phyloP scores from a whole-genome alignment of 2,888 invertebrate genomes.

The Strigamia maritima region DNA sequence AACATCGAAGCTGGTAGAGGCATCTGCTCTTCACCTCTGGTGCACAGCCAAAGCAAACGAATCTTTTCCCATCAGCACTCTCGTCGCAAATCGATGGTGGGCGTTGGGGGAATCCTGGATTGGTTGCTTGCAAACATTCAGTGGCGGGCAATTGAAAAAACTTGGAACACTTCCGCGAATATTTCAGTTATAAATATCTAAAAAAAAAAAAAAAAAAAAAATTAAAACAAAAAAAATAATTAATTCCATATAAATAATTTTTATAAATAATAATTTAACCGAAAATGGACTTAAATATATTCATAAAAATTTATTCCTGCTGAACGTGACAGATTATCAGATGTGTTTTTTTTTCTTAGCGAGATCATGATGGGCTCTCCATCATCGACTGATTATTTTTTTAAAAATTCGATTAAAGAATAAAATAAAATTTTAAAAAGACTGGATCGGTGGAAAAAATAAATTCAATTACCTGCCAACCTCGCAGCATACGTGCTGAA shows the following conservation, averaged over 20 bases:
- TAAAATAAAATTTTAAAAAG: neutral
- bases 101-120: constrained; percentile 9
- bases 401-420: too few species aligned
- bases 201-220: neutral
- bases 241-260: neutral
- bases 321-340: constrained; percentile 2
- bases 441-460: neutral
- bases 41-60: constrained; percentile 34
- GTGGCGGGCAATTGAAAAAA: constrained; percentile 29
- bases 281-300: neutral
- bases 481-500: constrained; percentile 20
- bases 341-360: neutral
- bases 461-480: constrained; percentile 23
- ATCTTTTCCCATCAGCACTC: constrained; percentile 33
- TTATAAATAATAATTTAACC: neutral
- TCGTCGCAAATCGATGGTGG: constrained; percentile 32
- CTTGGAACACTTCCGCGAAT: neutral
- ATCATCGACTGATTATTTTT: neutral
- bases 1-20: constrained; percentile 30
- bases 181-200: neutral
- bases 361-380: constrained; percentile 10
- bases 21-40: constrained; percentile 34
- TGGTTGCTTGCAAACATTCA: neutral
- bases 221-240: neutral
- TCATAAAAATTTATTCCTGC: neutral